Conservation (phyloP, 2,113 vertebrate species). For the Thamnophis sirtalis region DNA sequence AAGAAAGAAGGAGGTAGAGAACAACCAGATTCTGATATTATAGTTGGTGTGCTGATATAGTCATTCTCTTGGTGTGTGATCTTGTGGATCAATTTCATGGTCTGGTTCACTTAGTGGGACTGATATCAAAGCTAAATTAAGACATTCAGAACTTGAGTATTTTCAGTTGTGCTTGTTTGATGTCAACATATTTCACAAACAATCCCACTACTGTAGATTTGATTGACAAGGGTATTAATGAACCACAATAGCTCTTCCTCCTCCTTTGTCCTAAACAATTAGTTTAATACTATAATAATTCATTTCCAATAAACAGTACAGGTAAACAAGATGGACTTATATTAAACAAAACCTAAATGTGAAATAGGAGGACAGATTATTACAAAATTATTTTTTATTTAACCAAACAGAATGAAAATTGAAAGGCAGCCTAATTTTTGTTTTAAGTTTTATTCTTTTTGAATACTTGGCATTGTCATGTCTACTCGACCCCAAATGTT, state of each 20-base stretch:
- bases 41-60: background rate
- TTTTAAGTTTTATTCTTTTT: background rate
- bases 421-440: background rate
- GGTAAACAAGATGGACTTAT: background rate
- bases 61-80: background rate
- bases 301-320: background rate
- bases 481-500: background rate
- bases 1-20: background rate
- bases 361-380: background rate
- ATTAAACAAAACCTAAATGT: background rate
- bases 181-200: background rate
- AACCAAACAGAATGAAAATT: background rate
- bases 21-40: background rate
- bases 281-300: background rate
- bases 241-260: background rate
- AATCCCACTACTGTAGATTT: slow-evolving; percentile 12
- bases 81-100: background rate
- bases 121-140: background rate
- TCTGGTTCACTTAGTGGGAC: background rate
- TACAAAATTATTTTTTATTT: background rate
- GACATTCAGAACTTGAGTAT: background rate
- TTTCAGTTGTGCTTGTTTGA: background rate
- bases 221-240: background rate
- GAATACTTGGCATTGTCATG: background rate
- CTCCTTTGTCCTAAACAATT: background rate